A percentile compares a stretch with the other conserved stretches of the same genome.
Evolutionary conservation across 2,113 vertebrate genomes (phyloP).

Genomic region (Eonycteris spelaea): DNA sequence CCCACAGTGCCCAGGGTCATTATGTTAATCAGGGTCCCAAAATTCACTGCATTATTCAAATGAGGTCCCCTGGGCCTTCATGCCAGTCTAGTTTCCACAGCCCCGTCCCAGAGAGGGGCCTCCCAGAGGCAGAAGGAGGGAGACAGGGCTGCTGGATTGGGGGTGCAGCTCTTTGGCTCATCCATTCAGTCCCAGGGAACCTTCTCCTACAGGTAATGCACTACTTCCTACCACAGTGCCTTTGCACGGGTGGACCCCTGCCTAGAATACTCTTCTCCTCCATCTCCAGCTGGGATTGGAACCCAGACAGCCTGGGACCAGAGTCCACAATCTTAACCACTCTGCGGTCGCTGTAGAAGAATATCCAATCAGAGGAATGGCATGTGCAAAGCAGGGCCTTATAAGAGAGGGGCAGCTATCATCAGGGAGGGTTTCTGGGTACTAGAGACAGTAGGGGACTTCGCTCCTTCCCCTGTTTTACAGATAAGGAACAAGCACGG

Average conservation of each 20-base stretch:
- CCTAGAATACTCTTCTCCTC: background rate
- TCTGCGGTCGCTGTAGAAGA: background rate
- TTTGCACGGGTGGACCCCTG: background rate
- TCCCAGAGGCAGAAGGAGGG: background rate
- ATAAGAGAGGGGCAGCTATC: background rate
- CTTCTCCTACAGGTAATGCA: background rate
- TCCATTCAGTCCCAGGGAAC: background rate
- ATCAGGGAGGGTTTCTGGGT: background rate
- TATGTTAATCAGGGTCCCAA: background rate
- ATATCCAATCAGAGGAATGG: background rate
- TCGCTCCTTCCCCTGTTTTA: background rate
- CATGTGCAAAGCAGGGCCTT: background rate
- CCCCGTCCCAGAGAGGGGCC: background rate
- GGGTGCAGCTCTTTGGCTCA: too few species aligned
- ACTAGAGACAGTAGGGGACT: background rate
- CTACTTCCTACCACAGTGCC: background rate
- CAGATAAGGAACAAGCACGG: background rate
- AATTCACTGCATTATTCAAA: background rate
- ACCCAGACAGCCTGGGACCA: background rate
- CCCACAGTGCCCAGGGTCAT: background rate
- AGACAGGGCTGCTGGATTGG: background rate
- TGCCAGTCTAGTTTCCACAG: background rate
- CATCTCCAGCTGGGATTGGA: background rate
- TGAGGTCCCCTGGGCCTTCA: background rate
- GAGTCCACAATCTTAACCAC: too few species aligned